Evolutionary conservation across 2,113 vertebrate genomes (phyloP).

Genomic region (Hyperopisus bebe): DNA sequence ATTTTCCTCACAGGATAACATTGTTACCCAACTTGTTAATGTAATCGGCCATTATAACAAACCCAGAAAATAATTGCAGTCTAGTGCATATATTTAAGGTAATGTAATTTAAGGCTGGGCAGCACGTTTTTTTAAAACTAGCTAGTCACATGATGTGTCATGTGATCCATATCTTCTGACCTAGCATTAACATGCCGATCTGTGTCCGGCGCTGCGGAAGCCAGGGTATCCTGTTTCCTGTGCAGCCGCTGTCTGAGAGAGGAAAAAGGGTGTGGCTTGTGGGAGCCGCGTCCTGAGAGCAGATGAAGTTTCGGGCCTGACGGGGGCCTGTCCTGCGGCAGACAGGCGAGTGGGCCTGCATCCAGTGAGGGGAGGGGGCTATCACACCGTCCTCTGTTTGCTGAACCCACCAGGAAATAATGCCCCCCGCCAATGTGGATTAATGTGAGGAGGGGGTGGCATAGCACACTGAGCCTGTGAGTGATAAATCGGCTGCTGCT

Average conservation of each 20-base stretch:
- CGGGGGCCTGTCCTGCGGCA: not conserved
- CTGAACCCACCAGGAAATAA: not conserved
- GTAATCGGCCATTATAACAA: not conserved
- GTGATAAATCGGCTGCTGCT: not conserved
- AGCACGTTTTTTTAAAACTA: not conserved
- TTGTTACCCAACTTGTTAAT: not conserved
- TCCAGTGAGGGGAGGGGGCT: too few species aligned
- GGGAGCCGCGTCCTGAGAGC: too few species aligned
- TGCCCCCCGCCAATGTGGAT: constrained; percentile 1
- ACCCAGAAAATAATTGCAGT: not conserved
- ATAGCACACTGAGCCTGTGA: not conserved
- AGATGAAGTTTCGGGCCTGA: not conserved
- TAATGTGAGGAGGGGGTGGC: not conserved
- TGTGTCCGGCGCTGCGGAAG: not conserved
- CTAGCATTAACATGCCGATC: not conserved
- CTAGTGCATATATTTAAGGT: not conserved
- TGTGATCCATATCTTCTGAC: not conserved
- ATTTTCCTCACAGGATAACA: not conserved
- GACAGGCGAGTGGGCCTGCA: not conserved
- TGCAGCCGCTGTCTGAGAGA: not conserved
- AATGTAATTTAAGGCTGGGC: not conserved
- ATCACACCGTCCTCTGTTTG: too few species aligned
- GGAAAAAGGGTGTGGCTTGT: not conserved
- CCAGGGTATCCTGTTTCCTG: not conserved
- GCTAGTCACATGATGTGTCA: not conserved